phyloP scores from a whole-genome alignment of 1,140 invertebrate species.

The Pollicipes pollicipes region DNA sequence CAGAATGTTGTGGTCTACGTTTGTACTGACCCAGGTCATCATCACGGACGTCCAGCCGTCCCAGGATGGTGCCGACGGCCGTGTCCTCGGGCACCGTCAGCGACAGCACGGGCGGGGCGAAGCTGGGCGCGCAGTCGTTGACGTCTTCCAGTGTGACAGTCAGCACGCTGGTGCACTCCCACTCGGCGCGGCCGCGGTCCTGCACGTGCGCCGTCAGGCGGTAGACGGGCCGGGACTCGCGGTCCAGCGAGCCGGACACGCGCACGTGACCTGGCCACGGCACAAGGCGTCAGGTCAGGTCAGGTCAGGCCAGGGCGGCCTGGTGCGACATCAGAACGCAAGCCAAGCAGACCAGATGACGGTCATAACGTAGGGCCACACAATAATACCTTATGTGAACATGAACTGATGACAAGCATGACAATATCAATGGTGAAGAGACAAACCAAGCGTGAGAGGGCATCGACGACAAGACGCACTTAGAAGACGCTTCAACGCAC shows the following conservation, averaged over 20 bases:
- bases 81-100: conserved; percentile 15
- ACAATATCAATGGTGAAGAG: no score
- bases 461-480: no score
- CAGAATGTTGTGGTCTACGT: no score
- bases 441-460: no score
- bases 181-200: not conserved
- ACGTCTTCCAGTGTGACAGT: conserved; percentile 14
- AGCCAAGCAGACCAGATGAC: no score
- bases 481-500: no score
- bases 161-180: conserved; percentile 7
- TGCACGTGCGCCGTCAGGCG: conserved; percentile 37
- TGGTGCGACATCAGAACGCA: no score
- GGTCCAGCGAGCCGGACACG: conserved; percentile 49
- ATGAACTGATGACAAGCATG: no score
- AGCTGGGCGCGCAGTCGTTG: conserved; percentile 16
- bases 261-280: conserved; percentile 13
- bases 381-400: no score
- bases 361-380: no score
- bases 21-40: conserved; percentile 12
- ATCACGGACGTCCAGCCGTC: conserved; percentile 15
- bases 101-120: conserved; percentile 5
- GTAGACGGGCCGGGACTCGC: conserved; percentile 51
- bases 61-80: conserved; percentile 12
- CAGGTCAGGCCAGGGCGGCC: conserved; percentile 6
- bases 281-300: no score